Base-by-base conservation (phyloP, 2,113 vertebrate species). In the Noturus placidus region DNA sequence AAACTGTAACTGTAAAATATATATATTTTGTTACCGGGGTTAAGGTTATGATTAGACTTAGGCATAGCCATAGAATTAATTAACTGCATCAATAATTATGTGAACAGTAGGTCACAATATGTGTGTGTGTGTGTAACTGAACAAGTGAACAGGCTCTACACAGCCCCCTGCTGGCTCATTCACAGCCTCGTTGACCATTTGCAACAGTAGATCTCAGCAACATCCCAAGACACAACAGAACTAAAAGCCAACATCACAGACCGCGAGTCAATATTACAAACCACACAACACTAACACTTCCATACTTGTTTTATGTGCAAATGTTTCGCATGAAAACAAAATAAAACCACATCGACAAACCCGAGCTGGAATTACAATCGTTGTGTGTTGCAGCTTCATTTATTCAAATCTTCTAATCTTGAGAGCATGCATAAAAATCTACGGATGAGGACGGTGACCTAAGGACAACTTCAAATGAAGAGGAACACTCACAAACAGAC, bases 141-240 rank as follows among this genome's bases (percentile, higher is more conserved):
- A 70, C 14, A 9, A 59, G 30, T 83, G 30, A 87, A 35, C 5
- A 30, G 30, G 33, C 42, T 22, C 13, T 61, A 63, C 59, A 76
- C 42, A 57, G 76, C 81, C 76, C 85, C 69, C 89, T 85, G 63
- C 86, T 87, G 76, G 87, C 56, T 69, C 72, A 84, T 74, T 67
- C 59, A 70, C 59, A 88, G 67, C n/a, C n/a, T n/a, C 54, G 5
- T 30, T 13, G 19, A 54, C 30, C 30, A 79, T 42, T 14, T n/a
- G n/a, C 65, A 46, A 38, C 38, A 88, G 42, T 35, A 79, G 7
- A 25, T 70, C 67, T 35, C 83, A 72, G 83, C 67, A 72, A 67
- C 67, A 84, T 59, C 54, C 19, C 10, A n/a, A 81, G 22, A 59
- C 30, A 30, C 25, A 59, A 25, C 6, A 35, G 20, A 72, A 30